Evolutionary conservation across 2,797 vertebrate genomes (phyloP), one percentile per base, ranked within the genome.

Genomic region (Sebastolobus alascanus): DNA sequence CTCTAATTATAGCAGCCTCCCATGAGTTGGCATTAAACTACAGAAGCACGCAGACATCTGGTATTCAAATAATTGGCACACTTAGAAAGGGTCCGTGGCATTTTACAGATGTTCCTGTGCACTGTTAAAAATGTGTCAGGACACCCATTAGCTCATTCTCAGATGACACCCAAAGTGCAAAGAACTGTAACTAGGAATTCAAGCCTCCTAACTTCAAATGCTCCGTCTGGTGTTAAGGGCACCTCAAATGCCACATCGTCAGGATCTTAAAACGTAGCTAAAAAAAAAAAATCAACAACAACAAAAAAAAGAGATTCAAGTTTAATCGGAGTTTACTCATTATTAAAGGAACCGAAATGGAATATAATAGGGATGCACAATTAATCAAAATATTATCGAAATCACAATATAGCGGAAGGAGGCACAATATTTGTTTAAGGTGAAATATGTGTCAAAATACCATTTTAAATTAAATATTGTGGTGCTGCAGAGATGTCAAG

Each of bases 71-170:
- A 92, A 92, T 68, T 90, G 89, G 87, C 87, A 85, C 84, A 65
- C 83, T 89, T 69, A 86, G 76, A 91, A 83, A 83, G 82, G 63
- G 69, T 84, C 81, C 29, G 5, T 86, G 90, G 84, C 93, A 92
- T 91, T 93, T 93, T 92, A 88, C 90, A 94, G 89, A 90, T 92
- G 93, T 90, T 90, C 83, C 46, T 16, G 38, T 74, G 68, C 75
- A 75, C 63, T 31, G 74, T 84, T 84, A 74, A 73, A 86, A 91
- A 91, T 79, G 82, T 88, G 83, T 79, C 77, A 74, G 79, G 85
- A 85, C 78, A 84, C 40, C 79, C 73, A 89, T 85, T 90, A 87
- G 55, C 71, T 73, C 65, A 35, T 83, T 82, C 71, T 81, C 69
- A 88, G 68, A 89, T 82, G 78, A 83, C 72, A 84, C 20, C 55